Evolutionary conservation across 1,140 invertebrate species (phyloP).

Genomic region (Phocides pigmalion): DNA sequence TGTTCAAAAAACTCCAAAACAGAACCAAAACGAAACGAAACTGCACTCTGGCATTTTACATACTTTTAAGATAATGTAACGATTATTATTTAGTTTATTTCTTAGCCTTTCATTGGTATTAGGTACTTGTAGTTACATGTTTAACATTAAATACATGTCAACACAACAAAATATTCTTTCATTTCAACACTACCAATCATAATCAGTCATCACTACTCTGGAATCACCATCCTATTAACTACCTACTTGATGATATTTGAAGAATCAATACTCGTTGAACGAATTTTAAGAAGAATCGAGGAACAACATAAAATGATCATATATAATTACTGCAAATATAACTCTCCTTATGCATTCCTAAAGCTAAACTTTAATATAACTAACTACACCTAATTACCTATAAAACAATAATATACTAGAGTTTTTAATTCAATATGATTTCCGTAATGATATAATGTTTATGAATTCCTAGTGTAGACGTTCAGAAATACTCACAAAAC

Average conservation of each 20-base stretch:
- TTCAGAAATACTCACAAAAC: too few species aligned
- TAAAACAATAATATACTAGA: not conserved
- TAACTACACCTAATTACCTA: not conserved
- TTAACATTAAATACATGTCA: slow-evolving; percentile 83
- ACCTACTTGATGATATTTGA: not conserved
- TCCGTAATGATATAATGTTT: too few species aligned
- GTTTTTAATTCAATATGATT: not conserved
- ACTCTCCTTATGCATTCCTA: too few species aligned
- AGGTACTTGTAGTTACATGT: slow-evolving; percentile 77
- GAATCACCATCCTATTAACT: not conserved
- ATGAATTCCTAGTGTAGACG: too few species aligned
- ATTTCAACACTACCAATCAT: slow-evolving; percentile 70
- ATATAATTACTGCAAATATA: too few species aligned
- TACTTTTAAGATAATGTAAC: slow-evolving; percentile 64
- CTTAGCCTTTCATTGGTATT: slow-evolving; percentile 71
- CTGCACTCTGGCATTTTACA: slow-evolving; percentile 62
- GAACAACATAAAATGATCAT: not conserved
- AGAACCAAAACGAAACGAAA: slow-evolving; percentile 42
- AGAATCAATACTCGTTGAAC: not conserved
- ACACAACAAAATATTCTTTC: slow-evolving; percentile 79
- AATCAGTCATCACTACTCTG: slow-evolving; percentile 23
- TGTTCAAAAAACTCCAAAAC: slow-evolving; percentile 43
- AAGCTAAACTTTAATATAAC: not conserved
- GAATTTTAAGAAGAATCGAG: not conserved
- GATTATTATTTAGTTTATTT: slow-evolving; percentile 62